phyloP scores from a whole-genome alignment of 2,113 vertebrate genomes.

The Holacanthus passer region DNA sequence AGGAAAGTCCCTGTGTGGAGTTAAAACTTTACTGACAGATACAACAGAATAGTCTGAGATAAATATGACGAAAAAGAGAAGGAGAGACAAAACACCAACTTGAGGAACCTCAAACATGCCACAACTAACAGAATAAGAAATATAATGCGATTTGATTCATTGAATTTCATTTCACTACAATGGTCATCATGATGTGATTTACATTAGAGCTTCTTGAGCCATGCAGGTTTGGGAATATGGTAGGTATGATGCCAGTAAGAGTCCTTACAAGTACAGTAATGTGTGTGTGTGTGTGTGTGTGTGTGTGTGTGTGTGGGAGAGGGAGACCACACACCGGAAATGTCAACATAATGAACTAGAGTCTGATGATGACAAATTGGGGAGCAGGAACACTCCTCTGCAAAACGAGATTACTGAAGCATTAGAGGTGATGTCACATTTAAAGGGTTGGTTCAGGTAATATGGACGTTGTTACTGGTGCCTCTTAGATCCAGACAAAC shows the following conservation, averaged over 20 bases:
- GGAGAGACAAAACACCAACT: not conserved
- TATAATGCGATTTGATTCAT: slow-evolving; percentile 1
- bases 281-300: not conserved
- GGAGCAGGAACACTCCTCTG: slow-evolving; percentile 46
- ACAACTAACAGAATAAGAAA: not conserved
- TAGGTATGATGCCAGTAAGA: slow-evolving; percentile 3
- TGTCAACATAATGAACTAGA: slow-evolving; percentile 59
- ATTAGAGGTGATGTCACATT: slow-evolving; percentile 67
- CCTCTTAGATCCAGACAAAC: not conserved
- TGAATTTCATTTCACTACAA: not conserved
- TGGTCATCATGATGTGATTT: slow-evolving; percentile 31
- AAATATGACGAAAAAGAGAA: not conserved
- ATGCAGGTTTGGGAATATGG: slow-evolving; percentile 22
- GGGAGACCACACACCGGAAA: slow-evolving; percentile 55
- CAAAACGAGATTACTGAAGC: slow-evolving; percentile 65
- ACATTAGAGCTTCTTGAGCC: not conserved
- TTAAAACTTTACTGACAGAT: not conserved
- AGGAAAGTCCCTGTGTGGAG: too few species aligned
- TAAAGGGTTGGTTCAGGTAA: slow-evolving; percentile 26
- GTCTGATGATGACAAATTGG: slow-evolving; percentile 55
- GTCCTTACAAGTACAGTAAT: not conserved
- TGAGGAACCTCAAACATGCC: not conserved
- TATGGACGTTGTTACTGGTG: slow-evolving; percentile 21
- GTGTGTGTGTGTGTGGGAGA: not conserved
- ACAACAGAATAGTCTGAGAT: not conserved